Base-by-base conservation (phyloP, 2,888 invertebrate species). In the Cordylochernes scorpioides region DNA sequence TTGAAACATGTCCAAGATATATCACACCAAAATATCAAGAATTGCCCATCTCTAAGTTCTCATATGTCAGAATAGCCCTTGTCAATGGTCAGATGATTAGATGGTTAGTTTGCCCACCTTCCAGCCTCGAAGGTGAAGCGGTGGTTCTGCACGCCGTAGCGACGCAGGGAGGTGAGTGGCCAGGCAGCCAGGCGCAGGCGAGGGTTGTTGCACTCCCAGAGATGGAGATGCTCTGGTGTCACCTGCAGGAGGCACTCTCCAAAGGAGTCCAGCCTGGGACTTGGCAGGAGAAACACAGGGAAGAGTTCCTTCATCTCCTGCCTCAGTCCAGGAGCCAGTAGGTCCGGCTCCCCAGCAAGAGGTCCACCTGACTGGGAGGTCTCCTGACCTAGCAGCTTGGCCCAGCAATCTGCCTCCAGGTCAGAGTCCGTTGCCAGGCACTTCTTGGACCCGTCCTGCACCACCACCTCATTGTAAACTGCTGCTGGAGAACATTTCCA, bases 81-180 rank as follows among this genome's bases (percentile, higher is more conserved):
- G n/a, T n/a, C n/a, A n/a, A n/a, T n/a, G n/a, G n/a, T n/a, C n/a
- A n/a, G n/a, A n/a, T n/a, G n/a, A n/a, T n/a, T n/a, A n/a, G n/a
- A n/a, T n/a, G n/a, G n/a, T n/a, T n/a, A 22, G 25, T 17, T 15
- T 15, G 29, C 32, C 32, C 17, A 45, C 45, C 45, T 42, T 17
- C 46, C 46, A 26, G 45, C 45, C 35, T 47, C 47, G 32, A 47
- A 45, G 8, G 46, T 47, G 30, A 47, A 47, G 25, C 46, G 46
- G 21, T 38, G 34, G 3, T 40, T 34, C 35, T 47, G 46, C 36
- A 45, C 39, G 24, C 43, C 43, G 35, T 47, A 47, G 31, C 45
- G 32, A 12, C 46, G 36, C 10, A 47, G 35, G 4, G 45, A 35
- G 15, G 42, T 44, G 13, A 47, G 38, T 12, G 46, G 45, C 47